Conservation (phyloP, 2,888 invertebrate genomes). For the Psylliodes chrysocephalus region DNA sequence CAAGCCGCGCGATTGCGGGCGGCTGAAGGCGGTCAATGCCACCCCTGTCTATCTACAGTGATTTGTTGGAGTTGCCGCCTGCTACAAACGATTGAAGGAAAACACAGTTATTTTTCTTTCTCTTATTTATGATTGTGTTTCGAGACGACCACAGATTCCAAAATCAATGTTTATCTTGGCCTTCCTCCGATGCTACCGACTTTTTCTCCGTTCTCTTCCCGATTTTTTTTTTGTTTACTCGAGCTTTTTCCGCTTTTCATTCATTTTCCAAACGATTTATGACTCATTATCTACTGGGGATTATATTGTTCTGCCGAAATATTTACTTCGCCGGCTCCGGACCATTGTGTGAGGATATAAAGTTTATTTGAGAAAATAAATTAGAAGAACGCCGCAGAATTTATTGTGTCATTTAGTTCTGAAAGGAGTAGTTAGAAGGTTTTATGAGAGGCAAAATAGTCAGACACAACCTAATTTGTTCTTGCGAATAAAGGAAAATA, state of each 20-base stretch:
- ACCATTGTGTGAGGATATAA: conserved; percentile 43
- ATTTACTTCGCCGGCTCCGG: conserved; percentile 46
- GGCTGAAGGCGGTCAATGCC: conserved; percentile 12
- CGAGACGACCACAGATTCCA: conserved; percentile 49
- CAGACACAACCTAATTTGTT: conserved; percentile 37
- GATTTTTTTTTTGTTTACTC: conserved; percentile 42
- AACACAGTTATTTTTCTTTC: conserved; percentile 52
- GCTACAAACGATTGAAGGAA: conserved; percentile 55
- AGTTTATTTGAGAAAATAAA: conserved; percentile 42
- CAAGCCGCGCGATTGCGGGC: not conserved
- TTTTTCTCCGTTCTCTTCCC: conserved; percentile 17
- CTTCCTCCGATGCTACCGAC: conserved; percentile 30
- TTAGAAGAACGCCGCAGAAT: conserved; percentile 43
- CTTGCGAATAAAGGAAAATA: conserved; percentile 27
- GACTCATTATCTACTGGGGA: conserved; percentile 52
- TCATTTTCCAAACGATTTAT: conserved; percentile 54
- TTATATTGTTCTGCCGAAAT: conserved; percentile 51
- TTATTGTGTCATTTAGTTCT: conserved; percentile 43
- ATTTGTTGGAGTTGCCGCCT: conserved; percentile 54
- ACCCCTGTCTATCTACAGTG: conserved; percentile 42
- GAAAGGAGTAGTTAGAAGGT: conserved; percentile 37
- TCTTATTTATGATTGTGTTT: conserved; percentile 43
- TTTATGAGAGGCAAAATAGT: conserved; percentile 38
- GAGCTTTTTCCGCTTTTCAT: conserved; percentile 47
- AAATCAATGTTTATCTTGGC: conserved; percentile 56